A percentile compares a stretch with the other conserved stretches of the same genome.
Evolutionary conservation across 1,140 invertebrate species (phyloP).

Genomic region (Copidosoma floridanum): DNA sequence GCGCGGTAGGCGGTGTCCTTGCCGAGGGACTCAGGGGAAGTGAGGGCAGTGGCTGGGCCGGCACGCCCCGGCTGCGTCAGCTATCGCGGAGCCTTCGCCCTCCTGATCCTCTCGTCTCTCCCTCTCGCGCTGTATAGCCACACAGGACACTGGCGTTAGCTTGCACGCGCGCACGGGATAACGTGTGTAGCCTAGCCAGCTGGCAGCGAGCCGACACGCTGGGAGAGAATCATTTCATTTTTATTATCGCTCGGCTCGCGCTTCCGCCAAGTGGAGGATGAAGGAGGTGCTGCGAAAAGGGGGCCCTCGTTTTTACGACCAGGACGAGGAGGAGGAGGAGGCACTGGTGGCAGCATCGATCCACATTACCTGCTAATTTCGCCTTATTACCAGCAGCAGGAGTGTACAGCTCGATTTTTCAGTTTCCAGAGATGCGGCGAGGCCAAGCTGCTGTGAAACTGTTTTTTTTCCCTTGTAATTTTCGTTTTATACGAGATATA

Average conservation of each 20-base stretch:
- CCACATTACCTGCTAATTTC: conserved; percentile 55
- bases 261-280: background rate
- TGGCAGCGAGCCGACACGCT: background rate
- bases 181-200: no score
- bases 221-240: conserved; percentile 50
- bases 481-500: no score
- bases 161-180: no score
- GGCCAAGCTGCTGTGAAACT: no score
- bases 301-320: background rate
- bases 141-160: no score
- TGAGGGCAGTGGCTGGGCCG: conserved; percentile 22
- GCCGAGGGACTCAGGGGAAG: no score
- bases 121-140: conserved; percentile 7
- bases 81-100: conserved; percentile 28
- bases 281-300: background rate
- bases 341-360: conserved; percentile 49
- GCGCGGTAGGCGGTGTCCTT: conserved; percentile 1
- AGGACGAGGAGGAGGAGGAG: conserved; percentile 29
- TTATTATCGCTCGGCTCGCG: conserved; percentile 47
- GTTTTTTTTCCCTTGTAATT: no score
- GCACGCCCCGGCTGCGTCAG: conserved; percentile 29
- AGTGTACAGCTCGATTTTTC: conserved; percentile 41
- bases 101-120: background rate
- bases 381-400: conserved; percentile 44
- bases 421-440: conserved; percentile 36